Conservation (phyloP, 2,888 invertebrate species). For the Nomada fucata region DNA sequence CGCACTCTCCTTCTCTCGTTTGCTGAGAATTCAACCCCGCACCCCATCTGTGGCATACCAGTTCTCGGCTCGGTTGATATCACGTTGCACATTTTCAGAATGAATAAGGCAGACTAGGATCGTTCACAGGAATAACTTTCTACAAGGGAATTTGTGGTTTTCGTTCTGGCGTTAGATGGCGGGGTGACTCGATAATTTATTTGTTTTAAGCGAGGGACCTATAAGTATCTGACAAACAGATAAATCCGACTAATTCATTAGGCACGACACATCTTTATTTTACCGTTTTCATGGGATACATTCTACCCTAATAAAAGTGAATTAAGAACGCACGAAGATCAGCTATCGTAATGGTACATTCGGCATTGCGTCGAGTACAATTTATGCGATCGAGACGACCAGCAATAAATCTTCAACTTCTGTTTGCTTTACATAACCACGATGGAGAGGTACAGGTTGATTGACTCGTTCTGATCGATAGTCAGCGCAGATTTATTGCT, state of each 20-base stretch:
- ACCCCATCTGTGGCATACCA: too few species aligned
- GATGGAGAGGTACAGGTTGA: slow-evolving; percentile 49
- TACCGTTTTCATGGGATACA: neutral
- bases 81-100: neutral
- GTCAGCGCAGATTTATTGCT: slow-evolving; percentile 60
- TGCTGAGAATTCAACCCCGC: too few species aligned
- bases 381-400: slow-evolving; percentile 34
- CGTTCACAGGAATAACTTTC: neutral
- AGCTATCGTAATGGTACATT: neutral
- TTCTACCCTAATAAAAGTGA: neutral
- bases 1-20: too few species aligned
- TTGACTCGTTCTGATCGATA: slow-evolving; percentile 62
- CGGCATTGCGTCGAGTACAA: slow-evolving; percentile 18
- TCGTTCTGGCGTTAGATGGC: slow-evolving; percentile 20
- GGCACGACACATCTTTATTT: neutral
- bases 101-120: slow-evolving; percentile 17
- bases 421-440: slow-evolving; percentile 40
- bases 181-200: neutral
- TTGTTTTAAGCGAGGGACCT: neutral
- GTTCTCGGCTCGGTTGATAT: slow-evolving; percentile 46
- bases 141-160: neutral
- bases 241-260: neutral
- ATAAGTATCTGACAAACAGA: neutral
- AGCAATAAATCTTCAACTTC: slow-evolving; percentile 50
- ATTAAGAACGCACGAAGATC: neutral